phyloP scores from a whole-genome alignment of 2,797 vertebrate species.

The Premnoplex brunnescens region DNA sequence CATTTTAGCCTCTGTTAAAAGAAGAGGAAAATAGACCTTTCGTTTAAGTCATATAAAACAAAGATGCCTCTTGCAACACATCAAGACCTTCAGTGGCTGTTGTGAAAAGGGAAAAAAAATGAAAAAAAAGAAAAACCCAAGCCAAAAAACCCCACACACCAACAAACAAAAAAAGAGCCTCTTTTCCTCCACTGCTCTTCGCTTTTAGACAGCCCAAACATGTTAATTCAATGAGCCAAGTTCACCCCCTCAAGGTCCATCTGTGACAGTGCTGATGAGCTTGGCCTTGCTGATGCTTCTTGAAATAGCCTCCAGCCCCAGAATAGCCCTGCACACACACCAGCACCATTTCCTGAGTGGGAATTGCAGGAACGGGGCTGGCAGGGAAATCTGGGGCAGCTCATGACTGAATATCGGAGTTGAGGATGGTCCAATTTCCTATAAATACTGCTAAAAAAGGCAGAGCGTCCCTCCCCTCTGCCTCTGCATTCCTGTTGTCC shows the following conservation, averaged over 20 bases:
- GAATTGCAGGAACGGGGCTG: fast-evolving
- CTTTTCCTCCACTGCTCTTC: not conserved
- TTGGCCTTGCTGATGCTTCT: not conserved
- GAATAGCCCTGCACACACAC: not conserved
- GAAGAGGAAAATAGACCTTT: not conserved
- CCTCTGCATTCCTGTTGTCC: not conserved
- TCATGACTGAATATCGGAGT: not conserved
- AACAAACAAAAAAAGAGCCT: fast-evolving
- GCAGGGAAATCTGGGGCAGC: not conserved
- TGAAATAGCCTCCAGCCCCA: not conserved
- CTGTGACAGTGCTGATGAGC: not conserved
- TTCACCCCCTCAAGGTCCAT: not conserved
- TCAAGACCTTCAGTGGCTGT: fast-evolving
- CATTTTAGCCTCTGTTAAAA: not conserved
- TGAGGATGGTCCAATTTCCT: conserved; percentile 20
- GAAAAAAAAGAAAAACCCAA: too few species aligned
- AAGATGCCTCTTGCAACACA: not conserved
- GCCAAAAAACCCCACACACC: too few species aligned
- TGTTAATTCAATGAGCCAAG: not conserved
- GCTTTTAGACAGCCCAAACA: not conserved
- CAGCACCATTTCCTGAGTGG: not conserved
- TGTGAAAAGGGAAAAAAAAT: not conserved
- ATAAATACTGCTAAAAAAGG: not conserved
- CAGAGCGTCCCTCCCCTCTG: not conserved
- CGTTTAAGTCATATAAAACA: not conserved